Evolutionary conservation across 2,888 invertebrate species (phyloP), one percentile per base, ranked within the genome.

Genomic region (Orgyia antiqua): DNA sequence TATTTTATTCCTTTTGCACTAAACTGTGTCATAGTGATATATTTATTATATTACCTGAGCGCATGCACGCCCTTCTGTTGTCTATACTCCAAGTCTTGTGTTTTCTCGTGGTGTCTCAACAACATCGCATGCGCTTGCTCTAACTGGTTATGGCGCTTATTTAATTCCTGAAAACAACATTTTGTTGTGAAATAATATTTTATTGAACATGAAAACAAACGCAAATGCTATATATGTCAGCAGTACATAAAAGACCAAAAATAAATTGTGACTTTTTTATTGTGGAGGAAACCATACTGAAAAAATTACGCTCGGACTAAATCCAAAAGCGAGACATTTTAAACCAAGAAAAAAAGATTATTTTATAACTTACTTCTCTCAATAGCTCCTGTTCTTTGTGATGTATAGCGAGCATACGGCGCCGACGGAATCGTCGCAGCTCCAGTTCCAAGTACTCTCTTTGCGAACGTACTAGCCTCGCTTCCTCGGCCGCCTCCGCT

Each of bases 11-110:
- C n/a, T n/a, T n/a, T n/a, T n/a, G n/a, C n/a, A n/a, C n/a, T n/a
- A n/a, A n/a, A n/a, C n/a, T n/a, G n/a, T n/a, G n/a, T n/a, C n/a
- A n/a, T n/a, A n/a, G n/a, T n/a, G n/a, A n/a, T n/a, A n/a, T n/a
- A n/a, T n/a, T 15, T 15, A 4, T 4, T 15, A 15, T 15, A 20
- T 4, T 93, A 96, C 69, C 96, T 90, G 41, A 97, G 88, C 53
- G 94, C 92, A 73, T 99, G 99, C 42, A 98, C 95, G 42, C 96
- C 95, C 64, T 95, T 93, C 78, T 98, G 95, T 69, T 99, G 99
- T 52, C 95, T 89, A 76, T 97, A 96, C 75, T 99, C 99, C 50
- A 98, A 86, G 67, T 98, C 97, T 74, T 97, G 95, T 27, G 98
- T 98, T 74, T 96, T 95, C 70, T 98, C 98, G 82, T 99, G 99